Conservation (phyloP, 2,888 invertebrate genomes). For the Cephus sareptanus region DNA sequence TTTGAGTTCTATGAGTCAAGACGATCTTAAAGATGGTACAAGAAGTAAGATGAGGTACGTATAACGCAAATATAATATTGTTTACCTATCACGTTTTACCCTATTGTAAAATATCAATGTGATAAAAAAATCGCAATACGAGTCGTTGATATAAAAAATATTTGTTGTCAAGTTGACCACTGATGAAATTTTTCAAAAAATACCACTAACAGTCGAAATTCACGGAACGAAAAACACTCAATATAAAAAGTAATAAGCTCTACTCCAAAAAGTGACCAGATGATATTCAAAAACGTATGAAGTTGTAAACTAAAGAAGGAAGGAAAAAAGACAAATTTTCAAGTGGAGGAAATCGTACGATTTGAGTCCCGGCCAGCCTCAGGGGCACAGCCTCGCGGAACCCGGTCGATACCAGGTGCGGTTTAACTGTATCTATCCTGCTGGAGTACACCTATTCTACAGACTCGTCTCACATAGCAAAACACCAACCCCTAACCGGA, state of each 20-base stretch:
- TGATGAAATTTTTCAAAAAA: neutral
- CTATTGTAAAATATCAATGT: neutral
- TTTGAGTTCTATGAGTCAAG: neutral
- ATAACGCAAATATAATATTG: neutral
- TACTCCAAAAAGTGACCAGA: neutral
- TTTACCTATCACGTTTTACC: neutral
- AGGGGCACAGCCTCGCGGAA: constrained; percentile 15
- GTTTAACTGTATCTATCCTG: constrained; percentile 20
- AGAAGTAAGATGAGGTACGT: neutral
- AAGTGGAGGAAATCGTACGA: neutral
- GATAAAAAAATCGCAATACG: neutral
- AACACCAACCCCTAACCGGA: neutral
- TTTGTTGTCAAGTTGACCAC: no score
- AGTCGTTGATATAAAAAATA: no score
- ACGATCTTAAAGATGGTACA: neutral
- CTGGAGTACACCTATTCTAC: neutral
- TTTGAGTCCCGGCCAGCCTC: constrained; percentile 7
- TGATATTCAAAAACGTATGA: neutral
- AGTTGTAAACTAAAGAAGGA: neutral
- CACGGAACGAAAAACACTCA: neutral
- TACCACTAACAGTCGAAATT: neutral
- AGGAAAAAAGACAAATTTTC: neutral
- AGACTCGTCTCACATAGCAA: neutral
- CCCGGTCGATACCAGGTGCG: constrained; percentile 27
- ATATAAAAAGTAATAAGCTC: neutral